These are phyloP conservation scores for Siniperca undulata DNA, from an alignment of 2,797 vertebrate species.

Conservation along the genomic window DNA sequence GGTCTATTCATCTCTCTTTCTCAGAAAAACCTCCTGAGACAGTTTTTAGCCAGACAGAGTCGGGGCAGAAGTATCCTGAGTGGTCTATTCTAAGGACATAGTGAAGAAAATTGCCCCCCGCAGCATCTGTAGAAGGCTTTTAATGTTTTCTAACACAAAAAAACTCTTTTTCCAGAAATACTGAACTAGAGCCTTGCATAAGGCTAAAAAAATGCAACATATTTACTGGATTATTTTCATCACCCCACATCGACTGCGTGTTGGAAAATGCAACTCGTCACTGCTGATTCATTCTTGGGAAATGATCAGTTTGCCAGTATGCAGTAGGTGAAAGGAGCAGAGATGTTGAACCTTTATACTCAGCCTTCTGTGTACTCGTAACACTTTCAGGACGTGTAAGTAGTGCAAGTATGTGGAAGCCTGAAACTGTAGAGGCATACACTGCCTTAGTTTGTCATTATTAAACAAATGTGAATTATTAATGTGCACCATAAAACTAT, in stretches of 20 bases:
- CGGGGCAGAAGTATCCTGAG: background rate
- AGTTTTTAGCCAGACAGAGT: conserved; percentile 25
- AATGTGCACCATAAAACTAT: background rate
- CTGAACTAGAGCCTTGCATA: background rate
- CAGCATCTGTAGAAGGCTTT: conserved; percentile 9
- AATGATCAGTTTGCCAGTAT: background rate
- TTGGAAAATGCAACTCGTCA: conserved; percentile 11
- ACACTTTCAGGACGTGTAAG: conserved; percentile 11
- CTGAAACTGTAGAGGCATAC: background rate
- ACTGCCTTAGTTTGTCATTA: background rate
- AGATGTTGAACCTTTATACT: background rate
- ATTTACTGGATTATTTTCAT: conserved; percentile 16
- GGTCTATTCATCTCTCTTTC: background rate
- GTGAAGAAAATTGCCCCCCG: conserved; percentile 22
- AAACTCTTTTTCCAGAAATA: background rate
- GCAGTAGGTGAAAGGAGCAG: conserved; percentile 24
- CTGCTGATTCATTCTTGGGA: conserved; percentile 17
- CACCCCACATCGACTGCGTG: background rate
- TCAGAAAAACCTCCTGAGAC: conserved; percentile 7
- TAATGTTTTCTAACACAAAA: conserved; percentile 14
- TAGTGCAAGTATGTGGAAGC: background rate
- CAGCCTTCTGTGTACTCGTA: conserved; percentile 1
- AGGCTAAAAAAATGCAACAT: background rate
- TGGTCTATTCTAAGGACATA: conserved; percentile 35
- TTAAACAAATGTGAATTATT: conserved; percentile 19